Evolutionary conservation across 2,888 invertebrate genomes (phyloP).

Genomic region (Cryptus armator): DNA sequence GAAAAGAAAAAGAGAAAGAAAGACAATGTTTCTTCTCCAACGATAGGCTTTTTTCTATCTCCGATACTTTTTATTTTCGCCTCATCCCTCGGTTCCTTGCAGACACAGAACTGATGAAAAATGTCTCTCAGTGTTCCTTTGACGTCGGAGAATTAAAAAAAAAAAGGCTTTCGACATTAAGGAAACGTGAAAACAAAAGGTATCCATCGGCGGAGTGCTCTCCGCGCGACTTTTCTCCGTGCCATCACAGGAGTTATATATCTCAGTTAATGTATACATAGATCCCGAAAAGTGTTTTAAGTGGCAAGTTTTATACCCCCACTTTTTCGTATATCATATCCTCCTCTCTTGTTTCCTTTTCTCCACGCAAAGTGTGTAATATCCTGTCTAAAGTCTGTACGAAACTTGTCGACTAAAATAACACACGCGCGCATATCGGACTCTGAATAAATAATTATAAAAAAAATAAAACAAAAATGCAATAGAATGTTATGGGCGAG

Average conservation of each 20-base stretch:
- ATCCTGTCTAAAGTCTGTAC: constrained; percentile 1
- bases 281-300: constrained; percentile 75
- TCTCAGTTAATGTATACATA: not conserved
- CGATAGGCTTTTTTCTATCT: not conserved
- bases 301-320: constrained; percentile 80
- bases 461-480: not conserved
- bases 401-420: not conserved
- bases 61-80: not conserved
- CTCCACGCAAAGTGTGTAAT: constrained; percentile 37
- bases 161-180: constrained; percentile 53
- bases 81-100: not conserved
- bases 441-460: constrained; percentile 6
- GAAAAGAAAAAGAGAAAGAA: not conserved
- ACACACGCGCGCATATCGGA: not conserved
- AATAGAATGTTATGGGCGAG: not conserved
- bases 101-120: constrained; percentile 45
- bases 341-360: constrained; percentile 68
- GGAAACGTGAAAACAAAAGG: constrained; percentile 60
- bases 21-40: not conserved
- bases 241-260: constrained; percentile 2
- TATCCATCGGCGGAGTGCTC: constrained; percentile 61
- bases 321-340: constrained; percentile 54
- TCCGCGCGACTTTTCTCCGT: constrained; percentile 59
- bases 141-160: constrained; percentile 54
- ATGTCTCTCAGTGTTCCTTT: constrained; percentile 50